These are phyloP conservation scores for Alligator sinensis DNA, from an alignment of 2,113 vertebrate genomes.

Conservation along the genomic window DNA sequence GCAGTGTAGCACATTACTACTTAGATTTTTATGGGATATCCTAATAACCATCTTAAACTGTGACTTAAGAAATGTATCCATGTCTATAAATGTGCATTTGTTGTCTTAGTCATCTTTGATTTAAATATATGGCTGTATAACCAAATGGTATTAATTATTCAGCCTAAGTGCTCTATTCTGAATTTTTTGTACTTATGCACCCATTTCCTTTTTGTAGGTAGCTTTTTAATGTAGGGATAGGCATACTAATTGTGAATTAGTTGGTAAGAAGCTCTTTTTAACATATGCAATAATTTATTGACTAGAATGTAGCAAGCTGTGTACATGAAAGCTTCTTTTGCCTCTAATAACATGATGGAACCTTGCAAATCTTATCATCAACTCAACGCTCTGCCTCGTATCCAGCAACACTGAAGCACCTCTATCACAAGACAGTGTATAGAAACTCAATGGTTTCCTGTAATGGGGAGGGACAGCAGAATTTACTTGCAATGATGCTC, in stretches of 20 bases:
- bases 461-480: neutral
- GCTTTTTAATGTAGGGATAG: slow-evolving; percentile 40
- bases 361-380: neutral
- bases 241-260: slow-evolving; percentile 17
- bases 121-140: slow-evolving; percentile 38
- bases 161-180: slow-evolving; percentile 47
- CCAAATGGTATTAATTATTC: slow-evolving; percentile 59
- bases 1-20: neutral
- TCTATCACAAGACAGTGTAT: neutral
- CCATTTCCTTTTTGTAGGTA: slow-evolving; percentile 63
- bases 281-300: slow-evolving; percentile 21
- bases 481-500: slow-evolving; percentile 28
- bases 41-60: slow-evolving; percentile 60
- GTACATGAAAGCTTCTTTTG: neutral
- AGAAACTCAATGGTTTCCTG: neutral
- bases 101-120: slow-evolving; percentile 13
- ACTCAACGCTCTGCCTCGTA: neutral
- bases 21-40: slow-evolving; percentile 16
- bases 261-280: slow-evolving; percentile 33
- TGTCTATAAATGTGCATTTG: slow-evolving; percentile 59
- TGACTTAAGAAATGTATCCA: slow-evolving; percentile 34
- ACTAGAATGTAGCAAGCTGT: neutral
- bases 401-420: neutral
- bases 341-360: neutral
- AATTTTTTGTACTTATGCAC: slow-evolving; percentile 39